Evolutionary conservation across 2,797 vertebrate genomes (phyloP).

Genomic region (Hydrolagus colliei): DNA sequence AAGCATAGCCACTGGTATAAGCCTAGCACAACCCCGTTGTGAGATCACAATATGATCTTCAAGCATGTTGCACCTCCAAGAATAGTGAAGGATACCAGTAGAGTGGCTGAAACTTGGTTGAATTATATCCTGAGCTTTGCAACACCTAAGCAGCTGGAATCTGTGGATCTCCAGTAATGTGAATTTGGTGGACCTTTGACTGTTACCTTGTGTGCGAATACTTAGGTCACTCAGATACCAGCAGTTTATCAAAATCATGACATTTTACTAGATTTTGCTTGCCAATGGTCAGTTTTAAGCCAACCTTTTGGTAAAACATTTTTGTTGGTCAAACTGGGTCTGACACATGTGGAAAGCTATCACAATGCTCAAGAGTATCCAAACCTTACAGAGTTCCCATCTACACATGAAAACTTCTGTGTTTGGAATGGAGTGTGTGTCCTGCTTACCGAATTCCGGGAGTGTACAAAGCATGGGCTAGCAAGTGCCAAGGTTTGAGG

Average conservation of each 20-base stretch:
- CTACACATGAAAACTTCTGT: too few species aligned
- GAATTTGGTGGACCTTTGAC: neutral
- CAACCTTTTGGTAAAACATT: neutral
- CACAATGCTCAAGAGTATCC: neutral
- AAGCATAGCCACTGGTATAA: neutral
- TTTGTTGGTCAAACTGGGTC: neutral
- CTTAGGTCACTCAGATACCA: too few species aligned
- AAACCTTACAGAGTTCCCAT: too few species aligned
- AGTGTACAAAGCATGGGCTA: too few species aligned
- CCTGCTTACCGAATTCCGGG: too few species aligned
- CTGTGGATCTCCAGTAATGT: too few species aligned
- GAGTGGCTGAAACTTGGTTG: too few species aligned
- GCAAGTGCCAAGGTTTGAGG: too few species aligned
- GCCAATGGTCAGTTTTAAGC: neutral
- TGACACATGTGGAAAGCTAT: neutral
- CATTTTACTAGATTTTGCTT: neutral
- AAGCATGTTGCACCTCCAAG: neutral
- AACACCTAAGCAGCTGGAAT: neutral
- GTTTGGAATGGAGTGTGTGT: too few species aligned
- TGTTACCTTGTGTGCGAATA: neutral
- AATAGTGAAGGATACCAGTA: neutral
- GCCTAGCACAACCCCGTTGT: neutral
- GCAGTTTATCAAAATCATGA: neutral
- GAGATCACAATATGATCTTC: neutral
- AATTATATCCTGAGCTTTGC: too few species aligned